Conservation (phyloP, 2,888 invertebrate genomes). For the Agrotis clavis region DNA sequence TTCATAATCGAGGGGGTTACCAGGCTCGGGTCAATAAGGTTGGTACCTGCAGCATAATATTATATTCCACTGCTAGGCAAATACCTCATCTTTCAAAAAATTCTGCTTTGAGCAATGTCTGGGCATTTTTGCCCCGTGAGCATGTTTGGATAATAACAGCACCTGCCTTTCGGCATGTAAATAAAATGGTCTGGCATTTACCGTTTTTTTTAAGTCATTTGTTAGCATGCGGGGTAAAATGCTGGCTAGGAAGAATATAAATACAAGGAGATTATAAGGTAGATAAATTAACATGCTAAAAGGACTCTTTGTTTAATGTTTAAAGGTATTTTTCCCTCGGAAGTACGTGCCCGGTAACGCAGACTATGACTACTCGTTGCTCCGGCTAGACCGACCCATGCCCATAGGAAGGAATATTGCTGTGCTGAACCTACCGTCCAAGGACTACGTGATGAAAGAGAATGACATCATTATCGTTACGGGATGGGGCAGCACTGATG, state of each 20-base stretch:
- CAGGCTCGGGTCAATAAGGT: constrained; percentile 87
- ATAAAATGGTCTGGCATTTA: too few relatives aligned
- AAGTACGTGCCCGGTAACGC: constrained; percentile 82
- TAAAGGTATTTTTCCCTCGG: constrained; percentile 84
- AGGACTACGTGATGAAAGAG: constrained; percentile 78
- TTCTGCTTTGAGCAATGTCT: too few relatives aligned
- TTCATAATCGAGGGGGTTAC: constrained; percentile 86
- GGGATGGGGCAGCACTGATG: constrained; percentile 88
- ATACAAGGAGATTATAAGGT: not conserved
- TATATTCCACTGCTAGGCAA: too few relatives aligned
- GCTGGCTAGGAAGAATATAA: too few relatives aligned
- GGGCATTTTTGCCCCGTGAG: too few relatives aligned
- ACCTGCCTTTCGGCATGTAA: too few relatives aligned
- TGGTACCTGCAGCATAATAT: not conserved
- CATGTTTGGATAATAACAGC: too few relatives aligned
- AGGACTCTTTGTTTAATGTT: not conserved
- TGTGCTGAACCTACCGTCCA: constrained; percentile 84
- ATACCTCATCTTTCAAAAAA: too few relatives aligned
- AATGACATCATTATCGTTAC: constrained; percentile 85
- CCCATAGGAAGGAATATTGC: constrained; percentile 87
- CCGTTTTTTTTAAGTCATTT: too few relatives aligned
- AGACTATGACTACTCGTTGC: constrained; percentile 82
- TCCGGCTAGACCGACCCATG: constrained; percentile 85
- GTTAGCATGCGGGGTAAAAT: too few relatives aligned
- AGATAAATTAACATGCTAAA: too few relatives aligned